Evolutionary conservation across 2,797 vertebrate genomes (phyloP), one percentile per base, ranked within the genome.

Genomic region (Harpagifer antarcticus): DNA sequence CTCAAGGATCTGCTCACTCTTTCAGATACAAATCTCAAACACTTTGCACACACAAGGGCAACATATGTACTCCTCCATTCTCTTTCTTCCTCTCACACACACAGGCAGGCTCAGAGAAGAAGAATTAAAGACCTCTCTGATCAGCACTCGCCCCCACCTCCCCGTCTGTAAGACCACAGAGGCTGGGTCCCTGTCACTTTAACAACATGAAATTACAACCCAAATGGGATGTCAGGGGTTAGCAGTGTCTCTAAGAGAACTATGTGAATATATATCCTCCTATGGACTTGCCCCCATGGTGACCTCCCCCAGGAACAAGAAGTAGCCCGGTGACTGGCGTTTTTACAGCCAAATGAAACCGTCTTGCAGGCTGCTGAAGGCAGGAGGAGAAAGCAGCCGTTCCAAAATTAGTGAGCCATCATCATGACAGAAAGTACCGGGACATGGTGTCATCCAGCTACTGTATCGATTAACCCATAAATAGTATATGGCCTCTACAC

Each of bases 341-440:
- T 96, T 97, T 96, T 96, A 95, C 94, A 94, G 94, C 95, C 96
- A 95, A 97, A 97, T 97, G 95, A 96, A 95, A 94, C 93, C 90
- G n/a, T 91, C 93, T 80, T 53, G 65, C 79, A 82, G 85, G 77
- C 77, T 42, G 81, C 83, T 80, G 78, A 75, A 90, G 90, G 88
- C 83, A 87, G 93, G 50, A 82, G 82, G 89, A 90, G 95, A 96
- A 96, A 95, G 96, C 96, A 94, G 95, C 95, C 94, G 91, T 92
- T 96, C 95, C 95, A 95, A 97, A 97, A 97, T 98, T 96, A 97
- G 97, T 96, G 96, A 96, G 95, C 96, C 95, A 96, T 97, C 96
- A 96, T 96, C 93, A 90, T 96, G 95, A 96, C 96, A 96, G 97
- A 97, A 97, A 96, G 95, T 96, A 96, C 95, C 89, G 88, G 95